Evolutionary conservation across 2,113 vertebrate genomes (phyloP).

Genomic region (Australoheros scitulus): DNA sequence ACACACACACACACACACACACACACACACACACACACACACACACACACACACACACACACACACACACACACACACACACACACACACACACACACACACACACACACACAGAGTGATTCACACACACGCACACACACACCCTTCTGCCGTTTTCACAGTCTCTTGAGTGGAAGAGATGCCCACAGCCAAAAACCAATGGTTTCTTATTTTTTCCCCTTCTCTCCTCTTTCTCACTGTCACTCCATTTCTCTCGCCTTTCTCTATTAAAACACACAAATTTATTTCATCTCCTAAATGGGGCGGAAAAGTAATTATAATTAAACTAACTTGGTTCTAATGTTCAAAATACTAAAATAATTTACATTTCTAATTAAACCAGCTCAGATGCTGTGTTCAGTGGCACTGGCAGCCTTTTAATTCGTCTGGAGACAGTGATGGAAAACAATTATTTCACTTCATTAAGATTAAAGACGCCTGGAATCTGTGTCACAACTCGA

Average conservation of each 20-base stretch:
- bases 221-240: constrained; percentile 37
- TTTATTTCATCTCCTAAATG: constrained; percentile 67
- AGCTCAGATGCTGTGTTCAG: constrained; percentile 59
- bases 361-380: constrained; percentile 75
- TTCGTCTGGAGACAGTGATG: constrained; percentile 67
- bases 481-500: constrained; percentile 66
- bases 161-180: constrained; percentile 72
- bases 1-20: no score
- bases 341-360: constrained; percentile 70
- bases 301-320: constrained; percentile 70
- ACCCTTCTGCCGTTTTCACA: constrained; percentile 68
- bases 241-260: constrained; percentile 35
- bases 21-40: constrained; percentile 53
- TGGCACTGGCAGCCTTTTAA: constrained; percentile 43
- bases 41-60: not conserved
- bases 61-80: constrained; percentile 15
- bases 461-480: constrained; percentile 72
- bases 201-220: constrained; percentile 41
- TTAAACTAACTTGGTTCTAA: constrained; percentile 71
- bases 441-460: constrained; percentile 78
- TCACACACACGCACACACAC: constrained; percentile 26
- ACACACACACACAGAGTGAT: constrained; percentile 23
- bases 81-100: constrained; percentile 32
- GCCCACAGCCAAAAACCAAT: constrained; percentile 71
- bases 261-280: constrained; percentile 56